Evolutionary conservation across 2,888 invertebrate genomes (phyloP), one percentile per base, ranked within the genome.

Genomic region (Tridacna gigas): DNA sequence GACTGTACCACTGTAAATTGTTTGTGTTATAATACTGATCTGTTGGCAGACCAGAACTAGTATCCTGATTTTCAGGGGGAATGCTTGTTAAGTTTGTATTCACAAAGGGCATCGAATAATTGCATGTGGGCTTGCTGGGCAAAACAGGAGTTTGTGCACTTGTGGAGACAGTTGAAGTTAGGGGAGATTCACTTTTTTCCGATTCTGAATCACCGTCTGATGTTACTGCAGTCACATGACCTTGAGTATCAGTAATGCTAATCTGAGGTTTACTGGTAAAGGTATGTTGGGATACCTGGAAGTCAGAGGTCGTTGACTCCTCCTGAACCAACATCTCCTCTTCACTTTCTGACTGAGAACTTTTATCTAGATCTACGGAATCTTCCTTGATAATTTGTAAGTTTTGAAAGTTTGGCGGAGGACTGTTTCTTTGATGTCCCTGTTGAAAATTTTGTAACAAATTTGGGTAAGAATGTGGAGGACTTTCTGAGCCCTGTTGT

Each of bases 231-330:
- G 92, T 94, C 83, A 95, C 95, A 87, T 94, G 95, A 78, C 98
- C 98, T 77, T 97, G 96, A 77, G 98, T 98, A 94, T 98, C 98
- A 0, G 98, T 98, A 15, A 98, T 96, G 90, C 98, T 98, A 84
- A 98, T 98, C 95, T 98, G 98, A 0, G 98, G 98, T 94, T 93
- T 97, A 88, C 80, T 93, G 77, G 90, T 85, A 75, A 89, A 92
- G 74, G 91, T 90, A 60, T 87, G 82, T 74, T 90, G 87, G 60
- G 83, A 77, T 18, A 77, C 65, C 26, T 86, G 86, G 22, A 79
- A 79, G 45, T 66, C 63, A 12, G 78, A 26, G 15, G 47, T 28
- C 22, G 45, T 12, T 48, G 86, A n/a, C 63, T 81, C 69, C 18
- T 67, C 45, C 79, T 84, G 89, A n/a, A 80, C 84, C n/a, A 83